Base-by-base conservation (phyloP, 2,113 vertebrate species). In the Nymphicus hollandicus region DNA sequence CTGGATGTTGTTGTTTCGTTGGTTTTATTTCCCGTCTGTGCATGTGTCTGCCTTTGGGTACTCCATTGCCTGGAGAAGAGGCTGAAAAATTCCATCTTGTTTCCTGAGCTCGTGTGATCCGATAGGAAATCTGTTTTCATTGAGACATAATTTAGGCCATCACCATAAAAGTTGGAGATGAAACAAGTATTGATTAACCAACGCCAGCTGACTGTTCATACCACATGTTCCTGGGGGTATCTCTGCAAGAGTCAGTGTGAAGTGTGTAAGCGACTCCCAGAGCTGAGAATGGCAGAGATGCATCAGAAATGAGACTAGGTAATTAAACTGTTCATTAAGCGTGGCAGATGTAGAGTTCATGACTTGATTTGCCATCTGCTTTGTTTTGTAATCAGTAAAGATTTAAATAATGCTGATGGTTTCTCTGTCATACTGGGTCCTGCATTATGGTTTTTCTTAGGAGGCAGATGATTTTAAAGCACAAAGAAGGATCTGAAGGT, bases 121-220 rank as follows among this genome's bases (percentile, higher is more conserved):
- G 37, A 68, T 74, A 91, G 73, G 82, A 88, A 83, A 78, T 86
- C 61, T 68, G 27, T 85, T 94, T 91, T 77, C 49, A 69, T 78
- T 73, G 90, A 49, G 68, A 52, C 80, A 63, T 29, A 68, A 61
- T 86, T 91, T 86, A 86, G 16, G 35, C 78, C 78, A 88, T 55
- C 20, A 46, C 81, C 91, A 69, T 88, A 91, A 94, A 94, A 95
- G 91, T 43, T 80, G 39, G 69, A 29, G 53, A 92, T 87, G 70
- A 93, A 96, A 89, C 93, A 81, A 93, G 43, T 95, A 96, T 96
- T 94, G 98, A 97, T 97, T 95, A 85, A 90, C 74, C 19, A 64
- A 44, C 70, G 52, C 91, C 88, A 91, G 91, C 95, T 90, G 94
- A 90, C 95, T 96, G 91, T 96, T 97, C 82, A 29, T 81, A 47